These are phyloP conservation scores for Cheracebus regulus DNA, from an alignment of 2,797 vertebrate genomes.

Conservation along the genomic window DNA sequence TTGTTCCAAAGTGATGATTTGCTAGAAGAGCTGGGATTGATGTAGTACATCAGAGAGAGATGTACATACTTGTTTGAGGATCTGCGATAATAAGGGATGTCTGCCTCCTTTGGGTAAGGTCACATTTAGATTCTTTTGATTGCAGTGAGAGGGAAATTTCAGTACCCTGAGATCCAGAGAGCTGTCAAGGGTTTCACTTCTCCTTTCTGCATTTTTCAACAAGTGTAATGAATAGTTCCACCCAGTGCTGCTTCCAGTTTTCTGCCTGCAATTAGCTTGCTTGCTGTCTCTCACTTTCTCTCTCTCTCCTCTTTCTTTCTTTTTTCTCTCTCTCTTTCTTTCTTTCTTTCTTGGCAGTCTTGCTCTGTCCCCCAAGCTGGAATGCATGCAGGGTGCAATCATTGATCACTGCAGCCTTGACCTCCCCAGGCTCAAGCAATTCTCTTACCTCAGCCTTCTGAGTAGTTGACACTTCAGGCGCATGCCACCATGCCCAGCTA, in stretches of 20 bases:
- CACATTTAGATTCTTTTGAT: background rate
- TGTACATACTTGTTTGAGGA: background rate
- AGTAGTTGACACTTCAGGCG: background rate
- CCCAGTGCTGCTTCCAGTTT: background rate
- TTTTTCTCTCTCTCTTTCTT: background rate
- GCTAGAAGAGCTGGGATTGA: background rate
- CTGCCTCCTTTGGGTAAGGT: background rate
- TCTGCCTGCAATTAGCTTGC: background rate
- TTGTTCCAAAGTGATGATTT: slow-evolving; percentile 1
- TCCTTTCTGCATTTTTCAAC: background rate
- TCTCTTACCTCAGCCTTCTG: background rate
- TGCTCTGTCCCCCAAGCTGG: too few species aligned
- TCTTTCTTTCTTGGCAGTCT: too few species aligned
- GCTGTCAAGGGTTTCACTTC: background rate
- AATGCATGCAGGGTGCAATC: too few species aligned
- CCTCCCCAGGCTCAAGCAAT: background rate
- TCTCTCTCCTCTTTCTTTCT: background rate
- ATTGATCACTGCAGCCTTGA: too few species aligned
- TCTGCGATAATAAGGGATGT: background rate
- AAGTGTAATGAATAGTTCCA: background rate
- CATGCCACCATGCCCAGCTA: background rate
- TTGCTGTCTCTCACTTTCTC: too few species aligned
- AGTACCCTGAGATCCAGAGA: background rate
- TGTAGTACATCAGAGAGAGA: background rate
- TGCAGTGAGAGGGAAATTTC: background rate